Percentiles rank a stretch among this genome's conserved stretches.
phyloP scores from a whole-genome alignment of 2,113 vertebrate genomes.

The Chamaetylas fuelleborni region DNA sequence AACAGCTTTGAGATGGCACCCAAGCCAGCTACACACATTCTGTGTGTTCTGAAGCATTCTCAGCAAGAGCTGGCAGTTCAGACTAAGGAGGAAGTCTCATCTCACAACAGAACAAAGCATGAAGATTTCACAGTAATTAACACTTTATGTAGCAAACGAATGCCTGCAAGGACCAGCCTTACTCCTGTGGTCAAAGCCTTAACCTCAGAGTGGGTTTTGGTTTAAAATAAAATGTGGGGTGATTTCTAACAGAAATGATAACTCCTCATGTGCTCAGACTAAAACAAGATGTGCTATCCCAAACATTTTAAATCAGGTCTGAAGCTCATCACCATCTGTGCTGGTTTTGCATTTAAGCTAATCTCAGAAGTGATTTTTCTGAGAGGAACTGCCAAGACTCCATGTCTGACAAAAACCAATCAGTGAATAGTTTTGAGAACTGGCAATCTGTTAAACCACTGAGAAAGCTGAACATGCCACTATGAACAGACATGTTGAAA shows the following conservation, averaged over 20 bases:
- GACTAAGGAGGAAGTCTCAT: neutral
- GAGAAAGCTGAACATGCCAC: too few species aligned
- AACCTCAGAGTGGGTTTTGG: neutral
- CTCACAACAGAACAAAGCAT: neutral
- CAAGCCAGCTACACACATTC: neutral
- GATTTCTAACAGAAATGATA: neutral
- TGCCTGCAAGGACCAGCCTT: neutral
- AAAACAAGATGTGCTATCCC: neutral
- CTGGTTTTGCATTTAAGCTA: neutral
- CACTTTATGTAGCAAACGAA: neutral
- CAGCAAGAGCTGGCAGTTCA: neutral
- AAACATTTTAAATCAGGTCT: neutral
- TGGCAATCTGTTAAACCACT: neutral
- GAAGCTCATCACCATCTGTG: neutral
- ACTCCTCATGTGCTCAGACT: neutral
- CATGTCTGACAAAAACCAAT: neutral
- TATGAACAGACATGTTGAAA: too few species aligned
- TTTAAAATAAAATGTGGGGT: neutral
- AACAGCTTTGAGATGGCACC: neutral
- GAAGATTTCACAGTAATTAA: neutral
- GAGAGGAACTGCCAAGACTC: neutral
- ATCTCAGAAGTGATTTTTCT: neutral
- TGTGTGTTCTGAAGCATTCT: neutral
- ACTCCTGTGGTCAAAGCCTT: neutral
- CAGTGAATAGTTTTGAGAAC: neutral